These are phyloP conservation scores for Poeciliopsis gracilis DNA, from an alignment of 2,797 vertebrate genomes.

Conservation along the genomic window DNA sequence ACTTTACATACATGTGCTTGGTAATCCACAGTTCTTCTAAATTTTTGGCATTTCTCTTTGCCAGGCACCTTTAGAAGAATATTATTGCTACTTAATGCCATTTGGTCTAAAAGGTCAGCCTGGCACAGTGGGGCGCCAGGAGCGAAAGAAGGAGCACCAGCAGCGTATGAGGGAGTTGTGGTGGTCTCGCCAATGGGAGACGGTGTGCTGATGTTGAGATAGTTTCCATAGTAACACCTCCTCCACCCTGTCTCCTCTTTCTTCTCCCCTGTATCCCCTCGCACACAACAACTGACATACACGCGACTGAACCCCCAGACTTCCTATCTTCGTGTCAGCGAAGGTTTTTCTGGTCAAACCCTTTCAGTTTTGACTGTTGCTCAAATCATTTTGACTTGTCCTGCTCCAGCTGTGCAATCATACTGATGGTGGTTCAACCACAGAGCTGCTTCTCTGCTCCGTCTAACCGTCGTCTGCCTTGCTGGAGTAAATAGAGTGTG, in stretches of 20 bases:
- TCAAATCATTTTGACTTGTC: constrained; percentile 46
- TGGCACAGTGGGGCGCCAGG: constrained; percentile 9
- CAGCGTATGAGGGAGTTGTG: constrained; percentile 20
- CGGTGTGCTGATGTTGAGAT: constrained; percentile 71
- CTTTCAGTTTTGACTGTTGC: constrained; percentile 32
- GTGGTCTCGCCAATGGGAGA: constrained; percentile 56
- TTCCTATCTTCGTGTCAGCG: constrained; percentile 14
- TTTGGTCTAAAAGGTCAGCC: constrained; percentile 70
- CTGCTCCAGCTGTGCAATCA: constrained; percentile 44
- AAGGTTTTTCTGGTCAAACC: constrained; percentile 32
- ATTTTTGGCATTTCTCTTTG: constrained; percentile 22
- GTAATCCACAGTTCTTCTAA: constrained; percentile 10
- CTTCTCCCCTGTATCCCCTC: constrained; percentile 27
- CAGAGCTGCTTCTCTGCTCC: constrained; percentile 12
- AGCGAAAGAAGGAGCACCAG: constrained; percentile 12
- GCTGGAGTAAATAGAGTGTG: constrained; percentile 22
- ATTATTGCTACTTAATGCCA: constrained; percentile 67
- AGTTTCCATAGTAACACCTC: constrained; percentile 77
- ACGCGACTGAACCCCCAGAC: constrained; percentile 28
- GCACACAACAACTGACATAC: constrained; percentile 33
- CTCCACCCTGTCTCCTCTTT: constrained; percentile 41
- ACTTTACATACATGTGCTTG: neutral
- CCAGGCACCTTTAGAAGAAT: constrained; percentile 34
- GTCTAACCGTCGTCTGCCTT: neutral
- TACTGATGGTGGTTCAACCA: constrained; percentile 23